Evolutionary conservation across 1,140 invertebrate species (phyloP).

Genomic region (Caenorhabditis latens): DNA sequence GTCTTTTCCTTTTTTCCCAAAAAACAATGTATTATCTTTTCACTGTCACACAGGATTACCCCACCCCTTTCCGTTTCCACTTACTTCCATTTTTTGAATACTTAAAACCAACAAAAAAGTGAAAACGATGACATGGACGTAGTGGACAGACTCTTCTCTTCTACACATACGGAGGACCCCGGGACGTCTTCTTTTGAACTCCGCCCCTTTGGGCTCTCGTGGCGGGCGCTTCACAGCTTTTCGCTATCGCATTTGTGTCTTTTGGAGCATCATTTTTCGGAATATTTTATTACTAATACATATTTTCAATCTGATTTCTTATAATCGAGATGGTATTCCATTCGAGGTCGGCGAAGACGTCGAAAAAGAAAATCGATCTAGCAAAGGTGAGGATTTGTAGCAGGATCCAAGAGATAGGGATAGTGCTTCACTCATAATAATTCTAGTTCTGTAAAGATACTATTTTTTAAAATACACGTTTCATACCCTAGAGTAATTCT

Average conservation of each 20-base stretch:
- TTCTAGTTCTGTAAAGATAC: no score
- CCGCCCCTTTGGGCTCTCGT: constrained; percentile 40
- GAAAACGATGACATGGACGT: constrained; percentile 27
- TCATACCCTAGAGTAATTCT: no score
- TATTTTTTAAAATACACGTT: no score
- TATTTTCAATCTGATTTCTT: constrained; percentile 20
- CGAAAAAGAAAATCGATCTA: constrained; percentile 45
- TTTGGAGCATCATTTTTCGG: constrained; percentile 4
- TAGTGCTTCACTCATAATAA: not conserved
- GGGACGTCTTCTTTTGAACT: constrained; percentile 38
- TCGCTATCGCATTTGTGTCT: constrained; percentile 25
- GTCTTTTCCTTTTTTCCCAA: not conserved
- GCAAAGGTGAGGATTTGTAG: constrained; percentile 19
- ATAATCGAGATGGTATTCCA: constrained; percentile 17
- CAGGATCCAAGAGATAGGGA: not conserved
- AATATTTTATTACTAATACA: not conserved
- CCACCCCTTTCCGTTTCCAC: not conserved
- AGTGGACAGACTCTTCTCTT: not conserved
- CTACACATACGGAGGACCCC: constrained; percentile 7
- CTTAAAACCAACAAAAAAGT: constrained; percentile 48
- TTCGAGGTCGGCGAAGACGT: constrained; percentile 45
- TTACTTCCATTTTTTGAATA: not conserved
- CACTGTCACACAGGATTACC: constrained; percentile 43
- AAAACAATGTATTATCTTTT: constrained; percentile 46
- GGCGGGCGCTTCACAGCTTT: constrained; percentile 48